Conservation (phyloP, 2,797 vertebrate genomes). For the Halcyon chelicuti region DNA sequence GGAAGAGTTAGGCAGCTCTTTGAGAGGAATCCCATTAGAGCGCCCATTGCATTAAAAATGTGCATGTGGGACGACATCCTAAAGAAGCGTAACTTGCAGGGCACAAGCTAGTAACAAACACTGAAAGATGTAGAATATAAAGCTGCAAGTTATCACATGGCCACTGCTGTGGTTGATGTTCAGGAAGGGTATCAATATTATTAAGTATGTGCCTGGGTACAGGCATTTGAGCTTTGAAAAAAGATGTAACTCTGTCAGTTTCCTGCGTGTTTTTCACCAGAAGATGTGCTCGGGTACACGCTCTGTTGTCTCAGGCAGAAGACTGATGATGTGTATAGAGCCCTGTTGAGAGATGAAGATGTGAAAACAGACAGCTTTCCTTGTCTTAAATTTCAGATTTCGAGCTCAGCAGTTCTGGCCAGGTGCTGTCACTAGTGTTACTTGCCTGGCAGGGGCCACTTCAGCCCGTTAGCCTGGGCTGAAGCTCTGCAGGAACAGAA, state of each 20-base stretch:
- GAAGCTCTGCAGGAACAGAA: neutral
- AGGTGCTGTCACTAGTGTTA: neutral
- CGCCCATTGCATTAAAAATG: neutral
- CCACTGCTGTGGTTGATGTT: neutral
- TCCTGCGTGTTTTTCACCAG: neutral
- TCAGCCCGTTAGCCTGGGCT: neutral
- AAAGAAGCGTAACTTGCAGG: neutral
- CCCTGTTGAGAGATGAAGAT: neutral
- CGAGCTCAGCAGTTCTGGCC: neutral
- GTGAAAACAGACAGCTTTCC: neutral
- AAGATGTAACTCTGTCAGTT: neutral
- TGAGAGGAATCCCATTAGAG: neutral
- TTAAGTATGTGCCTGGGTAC: neutral
- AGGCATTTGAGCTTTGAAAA: neutral
- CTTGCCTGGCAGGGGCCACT: neutral
- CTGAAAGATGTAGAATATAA: neutral
- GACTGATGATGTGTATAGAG: neutral
- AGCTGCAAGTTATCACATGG: neutral
- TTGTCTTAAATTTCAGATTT: neutral
- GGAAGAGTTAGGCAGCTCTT: neutral
- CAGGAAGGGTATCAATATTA: neutral
- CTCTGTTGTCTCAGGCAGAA: neutral
- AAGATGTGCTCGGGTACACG: neutral
- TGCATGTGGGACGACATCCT: neutral
- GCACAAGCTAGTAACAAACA: neutral